Conservation (phyloP, 2,888 invertebrate genomes). For the Acanthacorydalis orientalis region DNA sequence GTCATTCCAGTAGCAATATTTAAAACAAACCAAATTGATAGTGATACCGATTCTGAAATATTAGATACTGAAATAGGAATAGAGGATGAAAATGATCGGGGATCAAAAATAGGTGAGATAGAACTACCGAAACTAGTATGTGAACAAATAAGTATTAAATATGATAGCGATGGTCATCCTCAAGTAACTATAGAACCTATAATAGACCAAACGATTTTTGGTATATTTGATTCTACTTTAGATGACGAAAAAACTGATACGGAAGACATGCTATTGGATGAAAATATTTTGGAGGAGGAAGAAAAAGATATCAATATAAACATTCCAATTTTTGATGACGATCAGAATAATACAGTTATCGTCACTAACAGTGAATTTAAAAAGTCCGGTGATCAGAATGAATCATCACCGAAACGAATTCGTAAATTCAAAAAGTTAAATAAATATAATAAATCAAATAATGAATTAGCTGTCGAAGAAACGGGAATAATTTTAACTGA, state of each 20-base stretch:
- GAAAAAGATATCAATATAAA: constrained; percentile 7
- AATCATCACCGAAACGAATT: not conserved
- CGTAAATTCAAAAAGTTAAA: not conserved
- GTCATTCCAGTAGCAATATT: constrained; percentile 20
- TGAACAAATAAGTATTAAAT: constrained; percentile 8
- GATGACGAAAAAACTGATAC: constrained; percentile 18
- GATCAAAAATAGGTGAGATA: constrained; percentile 5
- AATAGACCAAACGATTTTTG: constrained; percentile 22
- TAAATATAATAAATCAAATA: constrained; percentile 8
- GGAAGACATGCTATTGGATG: constrained; percentile 22
- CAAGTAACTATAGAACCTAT: constrained; percentile 29
- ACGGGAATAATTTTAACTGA: constrained; percentile 17
- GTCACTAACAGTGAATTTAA: constrained; percentile 1
- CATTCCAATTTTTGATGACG: not conserved
- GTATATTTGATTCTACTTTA: constrained; percentile 17
- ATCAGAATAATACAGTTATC: not conserved
- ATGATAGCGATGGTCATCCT: constrained; percentile 24
- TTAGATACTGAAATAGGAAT: constrained; percentile 10
- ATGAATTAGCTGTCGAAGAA: constrained; percentile 7
- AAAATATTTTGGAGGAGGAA: constrained; percentile 12
- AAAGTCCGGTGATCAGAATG: constrained; percentile 8
- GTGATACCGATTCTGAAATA: constrained; percentile 24
- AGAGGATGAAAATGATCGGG: constrained; percentile 14
- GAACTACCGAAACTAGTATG: constrained; percentile 7
- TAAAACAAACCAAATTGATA: constrained; percentile 14